Evolutionary conservation across 1,140 invertebrate species (phyloP).

Genomic region (Coelopa frigida): DNA sequence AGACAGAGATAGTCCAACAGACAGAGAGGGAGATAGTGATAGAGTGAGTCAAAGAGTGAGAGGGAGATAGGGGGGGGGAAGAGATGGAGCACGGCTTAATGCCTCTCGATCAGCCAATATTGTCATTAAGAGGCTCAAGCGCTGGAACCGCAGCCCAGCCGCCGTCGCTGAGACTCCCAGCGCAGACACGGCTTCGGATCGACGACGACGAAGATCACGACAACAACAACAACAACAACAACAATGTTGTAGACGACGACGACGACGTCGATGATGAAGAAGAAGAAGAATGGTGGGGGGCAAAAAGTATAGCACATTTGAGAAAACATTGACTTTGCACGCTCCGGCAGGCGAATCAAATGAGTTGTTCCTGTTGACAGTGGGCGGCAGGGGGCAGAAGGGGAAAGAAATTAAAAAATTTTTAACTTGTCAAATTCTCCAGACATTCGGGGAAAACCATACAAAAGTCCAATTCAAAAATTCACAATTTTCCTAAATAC

Average conservation of each 20-base stretch:
- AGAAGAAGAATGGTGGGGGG: slow-evolving; percentile 6
- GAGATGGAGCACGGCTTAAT: slow-evolving; percentile 15
- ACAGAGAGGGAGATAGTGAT: too few species aligned
- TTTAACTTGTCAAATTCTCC: background rate
- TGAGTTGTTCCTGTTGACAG: slow-evolving; percentile 9
- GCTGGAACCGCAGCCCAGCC: slow-evolving; percentile 6
- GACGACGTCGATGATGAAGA: background rate
- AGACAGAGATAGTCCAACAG: too few species aligned
- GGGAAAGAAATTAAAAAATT: background rate
- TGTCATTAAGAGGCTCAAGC: slow-evolving; percentile 12
- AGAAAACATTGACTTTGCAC: slow-evolving; percentile 13
- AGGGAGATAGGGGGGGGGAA: too few species aligned
- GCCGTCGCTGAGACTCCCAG: background rate
- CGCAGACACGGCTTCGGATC: background rate
- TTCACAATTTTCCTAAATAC: too few species aligned
- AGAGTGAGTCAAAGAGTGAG: too few species aligned
- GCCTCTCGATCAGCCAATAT: slow-evolving; percentile 15
- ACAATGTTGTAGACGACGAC: too few species aligned
- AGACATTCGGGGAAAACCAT: background rate
- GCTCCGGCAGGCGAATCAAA: slow-evolving; percentile 10
- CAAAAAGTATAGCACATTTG: background rate
- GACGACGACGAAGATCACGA: background rate
- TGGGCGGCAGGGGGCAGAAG: background rate
- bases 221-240: slow-evolving; percentile 4
- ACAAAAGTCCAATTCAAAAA: too few species aligned